These are phyloP conservation scores for Saturnia pavonia DNA, from an alignment of 2,888 invertebrate genomes.

Conservation along the genomic window DNA sequence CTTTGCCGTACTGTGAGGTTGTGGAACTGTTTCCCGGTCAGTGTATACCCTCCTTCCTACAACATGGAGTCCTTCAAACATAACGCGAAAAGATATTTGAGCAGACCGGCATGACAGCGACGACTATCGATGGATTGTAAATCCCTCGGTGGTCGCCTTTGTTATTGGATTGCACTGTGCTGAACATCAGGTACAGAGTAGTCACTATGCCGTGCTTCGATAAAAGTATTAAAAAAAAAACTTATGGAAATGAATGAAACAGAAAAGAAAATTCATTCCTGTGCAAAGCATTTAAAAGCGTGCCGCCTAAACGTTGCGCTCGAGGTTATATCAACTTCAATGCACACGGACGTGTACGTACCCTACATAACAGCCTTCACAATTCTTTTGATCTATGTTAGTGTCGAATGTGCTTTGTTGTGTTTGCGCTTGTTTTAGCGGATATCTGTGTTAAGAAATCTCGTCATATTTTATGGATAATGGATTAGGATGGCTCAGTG, in stretches of 20 bases:
- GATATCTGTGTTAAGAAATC: background rate
- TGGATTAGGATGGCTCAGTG: background rate
- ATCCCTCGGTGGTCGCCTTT: no score
- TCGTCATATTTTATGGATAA: background rate
- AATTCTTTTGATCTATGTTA: conserved; percentile 34
- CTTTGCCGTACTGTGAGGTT: no score
- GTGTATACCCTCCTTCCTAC: no score
- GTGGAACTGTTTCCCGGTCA: no score
- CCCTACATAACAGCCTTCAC: conserved; percentile 32
- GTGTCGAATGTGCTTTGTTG: conserved; percentile 16
- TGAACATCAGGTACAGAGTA: no score
- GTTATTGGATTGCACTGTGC: no score
- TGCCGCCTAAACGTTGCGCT: background rate
- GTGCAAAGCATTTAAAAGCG: background rate
- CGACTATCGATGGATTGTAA: no score
- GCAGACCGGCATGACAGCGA: no score
- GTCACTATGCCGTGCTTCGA: no score
- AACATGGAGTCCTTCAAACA: no score
- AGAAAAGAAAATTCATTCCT: conserved; percentile 1
- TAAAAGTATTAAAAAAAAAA: no score
- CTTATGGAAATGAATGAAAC: background rate
- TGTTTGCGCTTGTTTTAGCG: conserved; percentile 8
- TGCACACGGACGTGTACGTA: conserved; percentile 13
- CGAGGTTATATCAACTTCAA: conserved; percentile 2
- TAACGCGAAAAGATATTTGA: no score